Evolutionary conservation across 2,888 invertebrate species (phyloP), one percentile per base, ranked within the genome.

Genomic region (Ecdyonurus torrentis): DNA sequence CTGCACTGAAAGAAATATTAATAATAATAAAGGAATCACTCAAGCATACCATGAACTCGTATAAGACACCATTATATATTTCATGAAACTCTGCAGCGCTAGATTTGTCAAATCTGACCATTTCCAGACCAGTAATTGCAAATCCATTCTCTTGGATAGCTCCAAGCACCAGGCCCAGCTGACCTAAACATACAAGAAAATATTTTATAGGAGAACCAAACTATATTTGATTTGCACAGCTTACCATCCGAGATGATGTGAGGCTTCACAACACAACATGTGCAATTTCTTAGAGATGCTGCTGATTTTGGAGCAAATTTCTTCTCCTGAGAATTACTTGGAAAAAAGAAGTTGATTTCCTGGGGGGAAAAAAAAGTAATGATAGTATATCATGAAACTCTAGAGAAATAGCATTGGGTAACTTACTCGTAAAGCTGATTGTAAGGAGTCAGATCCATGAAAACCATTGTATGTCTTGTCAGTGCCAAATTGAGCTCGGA

Each of bases 31-130:
- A n/a, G n/a, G n/a, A n/a, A n/a, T n/a, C n/a, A n/a, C n/a, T n/a
- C n/a, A n/a, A n/a, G n/a, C 74, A 70, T 71, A 86, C 87, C 72
- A 83, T 80, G 72, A 84, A 88, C 70, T 91, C 90, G 1, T 84
- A 83, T 52, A 91, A 80, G 61, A 92, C 89, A 1, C 92, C 93
- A 73, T 91, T 91, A 74, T 96, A 96, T 2, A 95, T 87, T 76
- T 95, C 94, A 71, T 88, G 84, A 76, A 95, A 95, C 73, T 95
- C 93, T 69, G 91, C 89, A 2, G 91, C 91, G 73, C 92, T 89
- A 1, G 85, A 81, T 66, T 84, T 84, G 69, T 88, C 89, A 69
- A 96, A 78, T 65, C 85, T 78, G 68, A 87, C 83, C 82, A 90
- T 86, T 73, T 88, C 85, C 65, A 94, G 77, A 0, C 89, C 91